Evolutionary conservation across 2,888 invertebrate genomes (phyloP), one percentile per base, ranked within the genome.

Genomic region (Pristionchus japonicus): DNA sequence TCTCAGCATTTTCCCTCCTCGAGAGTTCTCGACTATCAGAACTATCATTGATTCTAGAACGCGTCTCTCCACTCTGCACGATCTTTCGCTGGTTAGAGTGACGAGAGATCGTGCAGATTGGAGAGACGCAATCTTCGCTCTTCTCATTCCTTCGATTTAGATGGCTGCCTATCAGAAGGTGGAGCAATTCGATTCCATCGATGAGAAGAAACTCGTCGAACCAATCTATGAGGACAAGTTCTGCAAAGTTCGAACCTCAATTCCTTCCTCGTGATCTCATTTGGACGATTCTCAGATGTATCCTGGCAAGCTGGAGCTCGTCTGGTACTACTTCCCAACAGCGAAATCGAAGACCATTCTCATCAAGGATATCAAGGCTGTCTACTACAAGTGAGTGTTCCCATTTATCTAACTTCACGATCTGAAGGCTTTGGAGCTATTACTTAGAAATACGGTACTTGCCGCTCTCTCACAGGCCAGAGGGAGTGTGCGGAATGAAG

Each of bases 241-340:
- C 77, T 77, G 77, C 77, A 77, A 77, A 43, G 77, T 77, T 9
- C 43, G 43, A n/a, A 6, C 1, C 15, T 0, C n/a, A 34, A 20
- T 20, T n/a, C n/a, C 57, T 6, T 57, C 23, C 57, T 20, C n/a
- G 7, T 20, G 17, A 57, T 23, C 43, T 43, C 43, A 43, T 43
- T 43, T 43, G 7, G n/a, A 43, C 11, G 43, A 43, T 57, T 57
- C n/a, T 40, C 27, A 85, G 85, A 7, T 85, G 20, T 64, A 31
- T 43, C 40, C 37, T n/a, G 85, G 85, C 3, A 85, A 40, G 17
- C 43, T 85, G 64, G 85, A 85, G 20, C 31, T 85, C n/a, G 64
- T 64, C 9, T 85, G 85, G 85, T 85, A 47, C 43, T 85, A 85
- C 85, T 85, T 85, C 20, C 85, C 85, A 9, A 85, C 85, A 11